phyloP scores from a whole-genome alignment of 2,113 vertebrate genomes.

The Hyaena hyaena region DNA sequence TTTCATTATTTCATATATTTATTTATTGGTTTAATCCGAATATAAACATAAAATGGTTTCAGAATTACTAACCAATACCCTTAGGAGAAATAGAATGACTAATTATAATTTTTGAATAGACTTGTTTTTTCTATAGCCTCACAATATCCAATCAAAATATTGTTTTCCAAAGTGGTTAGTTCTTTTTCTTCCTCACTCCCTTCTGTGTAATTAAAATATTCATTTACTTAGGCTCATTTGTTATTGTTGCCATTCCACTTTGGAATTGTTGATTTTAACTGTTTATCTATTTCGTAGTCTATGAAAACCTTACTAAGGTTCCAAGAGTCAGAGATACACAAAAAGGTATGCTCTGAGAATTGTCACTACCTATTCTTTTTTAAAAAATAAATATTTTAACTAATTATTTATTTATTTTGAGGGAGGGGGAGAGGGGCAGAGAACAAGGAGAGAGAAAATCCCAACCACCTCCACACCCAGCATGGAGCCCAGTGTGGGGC shows the following conservation, averaged over 20 bases:
- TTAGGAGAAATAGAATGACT: background rate
- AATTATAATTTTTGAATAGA: conserved; percentile 4
- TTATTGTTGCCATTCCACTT: background rate
- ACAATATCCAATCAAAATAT: background rate
- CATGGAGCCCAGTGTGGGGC: too few relatives aligned
- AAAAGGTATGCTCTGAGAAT: background rate
- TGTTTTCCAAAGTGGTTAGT: background rate
- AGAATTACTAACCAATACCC: background rate
- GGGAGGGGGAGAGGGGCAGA: too few relatives aligned
- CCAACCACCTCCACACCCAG: too few relatives aligned
- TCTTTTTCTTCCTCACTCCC: background rate
- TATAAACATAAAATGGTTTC: background rate
- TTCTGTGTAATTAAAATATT: background rate
- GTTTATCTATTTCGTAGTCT: background rate
- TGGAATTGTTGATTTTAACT: background rate
- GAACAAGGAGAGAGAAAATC: too few relatives aligned
- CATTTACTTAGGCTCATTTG: background rate
- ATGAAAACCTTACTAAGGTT: background rate
- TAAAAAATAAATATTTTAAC: too few relatives aligned
- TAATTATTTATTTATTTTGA: too few relatives aligned
- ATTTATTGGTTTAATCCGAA: background rate
- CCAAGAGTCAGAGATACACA: background rate
- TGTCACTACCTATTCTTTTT: background rate
- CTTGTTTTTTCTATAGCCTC: background rate
- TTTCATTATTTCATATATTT: background rate